Evolutionary conservation across 2,113 vertebrate species (phyloP).

Genomic region (Callospermophilus lateralis): DNA sequence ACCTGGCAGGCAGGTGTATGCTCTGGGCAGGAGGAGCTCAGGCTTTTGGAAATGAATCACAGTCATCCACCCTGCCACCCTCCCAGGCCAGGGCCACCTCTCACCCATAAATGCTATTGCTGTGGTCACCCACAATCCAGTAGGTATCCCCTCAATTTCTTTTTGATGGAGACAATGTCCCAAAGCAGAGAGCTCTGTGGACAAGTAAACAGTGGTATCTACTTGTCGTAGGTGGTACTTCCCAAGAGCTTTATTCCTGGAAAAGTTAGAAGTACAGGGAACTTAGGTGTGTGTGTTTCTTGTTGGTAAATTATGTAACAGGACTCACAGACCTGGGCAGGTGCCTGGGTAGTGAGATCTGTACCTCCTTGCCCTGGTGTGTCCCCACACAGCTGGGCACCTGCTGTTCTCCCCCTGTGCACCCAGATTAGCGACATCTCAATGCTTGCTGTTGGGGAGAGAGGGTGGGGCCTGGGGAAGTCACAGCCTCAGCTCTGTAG

Average conservation of each 20-base stretch:
- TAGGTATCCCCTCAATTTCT: neutral
- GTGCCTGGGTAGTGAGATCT: rapidly evolving
- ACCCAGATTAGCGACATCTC: rapidly evolving
- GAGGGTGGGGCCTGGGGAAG: neutral
- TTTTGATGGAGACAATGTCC: neutral
- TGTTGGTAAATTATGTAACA: too few species aligned
- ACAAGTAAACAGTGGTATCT: neutral
- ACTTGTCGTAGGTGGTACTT: neutral
- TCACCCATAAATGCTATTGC: neutral
- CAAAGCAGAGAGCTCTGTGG: neutral
- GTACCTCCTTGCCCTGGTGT: rapidly evolving
- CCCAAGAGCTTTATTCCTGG: neutral
- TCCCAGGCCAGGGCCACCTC: neutral
- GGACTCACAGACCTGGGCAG: rapidly evolving
- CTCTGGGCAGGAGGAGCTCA: neutral
- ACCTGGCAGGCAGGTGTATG: too few species aligned
- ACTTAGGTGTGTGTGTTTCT: neutral
- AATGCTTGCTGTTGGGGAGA: neutral
- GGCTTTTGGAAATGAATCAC: neutral
- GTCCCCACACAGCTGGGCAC: neutral
- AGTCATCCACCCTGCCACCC: neutral
- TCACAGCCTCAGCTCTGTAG: neutral
- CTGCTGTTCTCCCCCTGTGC: rapidly evolving
- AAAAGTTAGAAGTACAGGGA: neutral
- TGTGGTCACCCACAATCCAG: neutral